phyloP scores from a whole-genome alignment of 2,113 vertebrate species.

The Hypomesus transpacificus region DNA sequence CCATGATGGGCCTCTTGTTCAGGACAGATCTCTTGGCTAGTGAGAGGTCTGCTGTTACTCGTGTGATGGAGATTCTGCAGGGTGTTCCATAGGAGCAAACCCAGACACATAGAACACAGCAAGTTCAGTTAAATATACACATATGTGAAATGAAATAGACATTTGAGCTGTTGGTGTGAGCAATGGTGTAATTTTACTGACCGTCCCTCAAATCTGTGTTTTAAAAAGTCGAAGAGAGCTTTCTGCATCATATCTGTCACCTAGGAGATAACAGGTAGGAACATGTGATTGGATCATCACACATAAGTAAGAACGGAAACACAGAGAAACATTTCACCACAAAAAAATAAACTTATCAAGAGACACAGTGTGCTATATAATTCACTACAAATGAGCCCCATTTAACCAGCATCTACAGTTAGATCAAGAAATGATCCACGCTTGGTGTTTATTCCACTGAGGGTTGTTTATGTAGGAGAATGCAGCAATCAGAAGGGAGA shows the following conservation, averaged over 20 bases:
- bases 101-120: background rate
- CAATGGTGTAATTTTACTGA: constrained; percentile 59
- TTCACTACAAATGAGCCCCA: background rate
- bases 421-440: background rate
- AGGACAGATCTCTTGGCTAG: constrained; percentile 95
- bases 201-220: constrained; percentile 96
- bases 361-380: background rate
- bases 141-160: background rate
- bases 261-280: constrained; percentile 51
- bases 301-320: background rate
- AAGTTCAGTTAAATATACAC: no score
- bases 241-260: constrained; percentile 99
- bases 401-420: constrained; percentile 4
- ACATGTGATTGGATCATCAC: background rate
- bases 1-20: constrained; percentile 95
- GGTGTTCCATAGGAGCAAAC: background rate
- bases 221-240: constrained; percentile 95
- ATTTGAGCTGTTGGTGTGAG: background rate
- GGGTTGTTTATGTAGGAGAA: background rate
- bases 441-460: background rate
- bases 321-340: background rate
- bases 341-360: background rate
- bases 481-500: background rate
- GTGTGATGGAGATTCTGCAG: constrained; percentile 91
- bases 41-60: constrained; percentile 92